Percentiles rank a stretch among this genome's conserved stretches.
phyloP scores from a whole-genome alignment of 2,888 invertebrate genomes.

The Cephus nigrinus region DNA sequence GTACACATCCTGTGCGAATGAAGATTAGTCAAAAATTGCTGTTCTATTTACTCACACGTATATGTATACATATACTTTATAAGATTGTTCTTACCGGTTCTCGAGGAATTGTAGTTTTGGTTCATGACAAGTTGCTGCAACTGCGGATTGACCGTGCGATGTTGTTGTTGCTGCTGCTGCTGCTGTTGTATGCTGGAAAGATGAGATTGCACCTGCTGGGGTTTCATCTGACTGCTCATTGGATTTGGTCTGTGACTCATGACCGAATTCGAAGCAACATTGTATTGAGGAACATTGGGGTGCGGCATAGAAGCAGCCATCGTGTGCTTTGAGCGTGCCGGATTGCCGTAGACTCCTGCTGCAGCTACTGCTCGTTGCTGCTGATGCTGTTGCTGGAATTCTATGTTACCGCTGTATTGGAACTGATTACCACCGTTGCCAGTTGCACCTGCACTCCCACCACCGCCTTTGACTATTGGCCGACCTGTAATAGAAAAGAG shows the following conservation, averaged over 20 bases:
- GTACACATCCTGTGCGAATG: too few relatives aligned
- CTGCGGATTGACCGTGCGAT: constrained; percentile 48
- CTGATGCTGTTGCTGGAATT: constrained; percentile 53
- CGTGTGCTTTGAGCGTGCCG: constrained; percentile 59
- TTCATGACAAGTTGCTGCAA: constrained; percentile 52
- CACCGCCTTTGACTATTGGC: constrained; percentile 71
- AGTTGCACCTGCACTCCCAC: constrained; percentile 46
- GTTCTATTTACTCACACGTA: too few relatives aligned
- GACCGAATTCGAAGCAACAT: constrained; percentile 50
- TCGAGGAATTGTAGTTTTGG: constrained; percentile 56
- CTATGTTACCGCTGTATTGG: constrained; percentile 52
- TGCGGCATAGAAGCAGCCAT: constrained; percentile 50
- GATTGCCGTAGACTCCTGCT: constrained; percentile 48
- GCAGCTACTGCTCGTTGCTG: constrained; percentile 40
- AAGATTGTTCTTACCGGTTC: constrained; percentile 43
- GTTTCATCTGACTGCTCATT: constrained; percentile 67
- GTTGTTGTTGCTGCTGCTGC: constrained; percentile 63
- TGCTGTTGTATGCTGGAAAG: constrained; percentile 66
- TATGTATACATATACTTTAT: too few relatives aligned
- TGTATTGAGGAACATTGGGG: constrained; percentile 53
- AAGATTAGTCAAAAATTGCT: too few relatives aligned
- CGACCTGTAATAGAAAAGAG: constrained; percentile 63
- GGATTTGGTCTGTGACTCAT: constrained; percentile 58
- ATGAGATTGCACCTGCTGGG: constrained; percentile 68
- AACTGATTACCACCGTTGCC: constrained; percentile 45